Evolutionary conservation across 2,113 vertebrate species (phyloP), one percentile per base, ranked within the genome.

Genomic region (Sphyrna mokarran): DNA sequence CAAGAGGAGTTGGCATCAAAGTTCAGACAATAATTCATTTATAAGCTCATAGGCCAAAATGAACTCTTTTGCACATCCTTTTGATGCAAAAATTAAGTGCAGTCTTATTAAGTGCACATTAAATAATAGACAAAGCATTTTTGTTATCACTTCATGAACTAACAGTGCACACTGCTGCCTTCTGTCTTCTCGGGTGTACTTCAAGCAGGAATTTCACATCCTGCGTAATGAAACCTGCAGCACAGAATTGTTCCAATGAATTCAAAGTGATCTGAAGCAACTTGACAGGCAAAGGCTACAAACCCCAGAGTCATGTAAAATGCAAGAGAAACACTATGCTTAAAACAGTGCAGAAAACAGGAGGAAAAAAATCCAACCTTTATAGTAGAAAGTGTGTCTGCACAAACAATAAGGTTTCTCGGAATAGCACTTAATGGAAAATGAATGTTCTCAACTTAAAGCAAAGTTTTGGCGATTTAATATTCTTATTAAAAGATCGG

Each of bases 271-370:
- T 97, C 98, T 98, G 98, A 99, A 98, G 96, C 95, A 97, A 99
- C 97, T 97, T 98, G 99, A 99, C 99, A 99, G 98, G 98, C 98
- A 97, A 98, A 97, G 98, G 98, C 98, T 98, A 97, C 96, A 97
- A 98, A 98, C 98, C 98, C 98, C 95, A 97, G 97, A 98, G 98
- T 98, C 98, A 98, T 98, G 98, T 97, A 98, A 98, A 98, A 98
- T 98, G 98, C 98, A 98, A 98, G 98, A 98, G 98, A 98, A 97
- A 97, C 97, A 97, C 98, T 97, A 97, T 97, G 97, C 96, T 97
- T 96, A 96, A 97, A 97, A 97, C 97, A 97, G 97, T 96, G 96
- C 96, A 95, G 94, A 96, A 97, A 97, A 97, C 97, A 96, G 97
- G 98, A 98, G 97, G 98, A 97, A 96, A 54, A 54, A 97, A 97